Percentiles rank a stretch among this genome's conserved stretches.
Evolutionary conservation across 2,113 vertebrate species (phyloP).

Genomic region (Phrynosoma blainvillii): DNA sequence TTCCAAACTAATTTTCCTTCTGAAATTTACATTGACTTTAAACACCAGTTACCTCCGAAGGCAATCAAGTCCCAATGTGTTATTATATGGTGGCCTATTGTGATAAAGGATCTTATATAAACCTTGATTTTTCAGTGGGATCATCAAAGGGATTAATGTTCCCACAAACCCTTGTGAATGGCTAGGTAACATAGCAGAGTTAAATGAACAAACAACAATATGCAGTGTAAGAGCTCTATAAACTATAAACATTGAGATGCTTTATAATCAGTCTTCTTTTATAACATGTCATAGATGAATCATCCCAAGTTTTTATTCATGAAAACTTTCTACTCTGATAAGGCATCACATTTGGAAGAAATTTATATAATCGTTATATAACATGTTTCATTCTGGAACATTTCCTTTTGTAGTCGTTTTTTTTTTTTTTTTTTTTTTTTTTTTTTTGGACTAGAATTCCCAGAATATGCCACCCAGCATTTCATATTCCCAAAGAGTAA

Average conservation of each 20-base stretch:
- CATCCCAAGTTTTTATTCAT: not conserved
- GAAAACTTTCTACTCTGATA: conserved; percentile 14
- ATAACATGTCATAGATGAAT: not conserved
- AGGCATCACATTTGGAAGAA: not conserved
- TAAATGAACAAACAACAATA: conserved; percentile 23
- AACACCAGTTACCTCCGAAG: not conserved
- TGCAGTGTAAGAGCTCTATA: conserved; percentile 10
- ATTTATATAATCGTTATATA: conserved; percentile 23
- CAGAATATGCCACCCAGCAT: too few relatives aligned
- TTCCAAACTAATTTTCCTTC: not conserved
- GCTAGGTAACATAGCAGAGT: not conserved
- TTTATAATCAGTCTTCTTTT: conserved; percentile 29
- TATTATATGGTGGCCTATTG: not conserved
- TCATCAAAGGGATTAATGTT: not conserved
- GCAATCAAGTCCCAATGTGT: not conserved
- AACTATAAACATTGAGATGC: not conserved
- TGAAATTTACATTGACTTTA: not conserved
- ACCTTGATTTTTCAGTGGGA: not conserved
- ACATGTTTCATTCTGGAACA: not conserved
- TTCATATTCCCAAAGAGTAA: too few relatives aligned
- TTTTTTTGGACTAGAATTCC: too few relatives aligned
- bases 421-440: too few relatives aligned
- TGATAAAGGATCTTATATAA: not conserved
- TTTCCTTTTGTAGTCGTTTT: conserved; percentile 27
- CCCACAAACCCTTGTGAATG: not conserved